phyloP scores from a whole-genome alignment of 2,113 vertebrate species.

The Naja naja region DNA sequence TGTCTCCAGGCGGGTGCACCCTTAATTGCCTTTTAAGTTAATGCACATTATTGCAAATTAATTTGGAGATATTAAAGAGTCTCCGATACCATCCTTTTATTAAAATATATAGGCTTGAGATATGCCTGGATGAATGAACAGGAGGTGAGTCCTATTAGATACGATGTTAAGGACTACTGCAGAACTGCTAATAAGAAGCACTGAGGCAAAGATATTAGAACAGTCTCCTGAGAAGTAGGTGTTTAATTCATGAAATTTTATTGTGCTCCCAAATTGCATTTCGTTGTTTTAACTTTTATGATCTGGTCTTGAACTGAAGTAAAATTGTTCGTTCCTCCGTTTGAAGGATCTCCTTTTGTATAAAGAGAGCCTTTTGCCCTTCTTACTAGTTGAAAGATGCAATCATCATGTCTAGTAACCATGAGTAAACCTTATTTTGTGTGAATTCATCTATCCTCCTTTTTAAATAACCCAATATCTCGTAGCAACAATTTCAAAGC shows the following conservation, averaged over 20 bases:
- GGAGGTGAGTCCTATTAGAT: not conserved
- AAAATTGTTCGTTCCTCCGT: not conserved
- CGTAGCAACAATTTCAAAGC: not conserved
- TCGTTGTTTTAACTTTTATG: not conserved
- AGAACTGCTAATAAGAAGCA: not conserved
- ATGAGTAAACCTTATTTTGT: not conserved
- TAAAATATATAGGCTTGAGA: not conserved
- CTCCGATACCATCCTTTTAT: not conserved
- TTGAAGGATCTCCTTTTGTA: not conserved
- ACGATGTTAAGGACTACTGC: not conserved
- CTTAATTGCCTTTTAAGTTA: not conserved
- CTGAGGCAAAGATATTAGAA: not conserved
- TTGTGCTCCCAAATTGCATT: not conserved
- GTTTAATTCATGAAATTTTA: not conserved
- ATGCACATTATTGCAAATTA: not conserved
- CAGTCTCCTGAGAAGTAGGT: not conserved
- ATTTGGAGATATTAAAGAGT: not conserved
- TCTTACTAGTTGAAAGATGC: not conserved
- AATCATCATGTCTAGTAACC: not conserved
- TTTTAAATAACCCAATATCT: not conserved
- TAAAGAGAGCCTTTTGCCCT: not conserved
- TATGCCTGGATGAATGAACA: not conserved
- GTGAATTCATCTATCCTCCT: not conserved
- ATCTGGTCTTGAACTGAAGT: not conserved
- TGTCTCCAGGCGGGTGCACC: not conserved